Base-by-base conservation (phyloP, 2,797 vertebrate genomes). In the Tarsius wallacei region DNA sequence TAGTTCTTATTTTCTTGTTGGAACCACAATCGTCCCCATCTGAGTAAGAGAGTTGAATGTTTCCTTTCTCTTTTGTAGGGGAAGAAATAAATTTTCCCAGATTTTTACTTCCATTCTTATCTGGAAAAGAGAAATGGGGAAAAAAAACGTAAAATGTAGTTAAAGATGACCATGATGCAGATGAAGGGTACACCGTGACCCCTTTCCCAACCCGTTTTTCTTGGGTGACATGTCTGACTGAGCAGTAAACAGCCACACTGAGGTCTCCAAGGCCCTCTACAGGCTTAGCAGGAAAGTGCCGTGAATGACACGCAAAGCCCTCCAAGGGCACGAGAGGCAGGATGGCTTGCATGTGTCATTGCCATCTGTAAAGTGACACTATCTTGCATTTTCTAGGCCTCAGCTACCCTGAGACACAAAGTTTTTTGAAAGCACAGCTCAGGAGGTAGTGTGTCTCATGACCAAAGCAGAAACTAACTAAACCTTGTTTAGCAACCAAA, bases 41-140 rank as follows among this genome's bases (percentile, higher is more conserved):
- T 0, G 99, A 99, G 93, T 99, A 99, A 0, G 98, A 99, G 78
- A 99, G 98, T 21, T 99, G 99, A 98, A 99, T 99, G 57, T 98
- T 98, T 90, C 98, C 98, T 87, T 98, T 98, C 61, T 98, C 99
- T 95, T 98, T 99, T 95, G 98, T 98, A 3, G 99, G 99, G 61
- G 99, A 94, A 70, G 99, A 99, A 47, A 99, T 49, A 98, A 99
- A 99, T 80, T 98, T 99, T 91, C 99, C 99, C 96, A 99, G 98
- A 97, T 98, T 99, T 97, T 94, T 93, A 22, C 87, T 98, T 2
- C 78, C 93, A 0, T 94, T 95, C 81, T 99, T 98, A 98, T 98
- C 99, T 99, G 97, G 68, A 95, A 92, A 64, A 70, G 47, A 95
- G 73, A 78, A 31, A 96, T 12, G 31, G 19, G 2, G n/a, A 3